Evolutionary conservation across 2,888 invertebrate genomes (phyloP).

Genomic region (Muschampia plurimacula): DNA sequence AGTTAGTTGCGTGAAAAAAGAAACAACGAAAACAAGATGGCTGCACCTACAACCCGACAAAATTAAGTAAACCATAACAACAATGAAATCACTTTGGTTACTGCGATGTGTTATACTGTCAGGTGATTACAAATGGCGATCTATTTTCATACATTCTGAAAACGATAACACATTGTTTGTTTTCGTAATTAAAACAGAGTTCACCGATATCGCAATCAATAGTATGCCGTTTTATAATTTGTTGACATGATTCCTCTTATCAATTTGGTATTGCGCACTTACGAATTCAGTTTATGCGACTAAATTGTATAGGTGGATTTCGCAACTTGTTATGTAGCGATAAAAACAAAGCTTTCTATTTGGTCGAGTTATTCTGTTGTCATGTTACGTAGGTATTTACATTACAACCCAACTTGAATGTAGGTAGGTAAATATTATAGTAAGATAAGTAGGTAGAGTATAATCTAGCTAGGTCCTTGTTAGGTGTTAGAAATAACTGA

Average conservation of each 20-base stretch:
- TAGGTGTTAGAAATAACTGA: no score
- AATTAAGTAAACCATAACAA: constrained; percentile 55
- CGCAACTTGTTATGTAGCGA: constrained; percentile 43
- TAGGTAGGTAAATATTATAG: neutral
- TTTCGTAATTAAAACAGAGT: constrained; percentile 44
- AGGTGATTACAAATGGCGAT: constrained; percentile 44
- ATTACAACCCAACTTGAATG: neutral
- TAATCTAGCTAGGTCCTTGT: neutral
- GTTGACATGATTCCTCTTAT: constrained; percentile 37
- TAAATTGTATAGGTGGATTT: constrained; percentile 40
- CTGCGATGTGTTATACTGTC: constrained; percentile 45
- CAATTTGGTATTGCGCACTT: constrained; percentile 45
- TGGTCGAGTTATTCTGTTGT: constrained; percentile 41
- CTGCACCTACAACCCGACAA: constrained; percentile 62
- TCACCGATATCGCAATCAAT: constrained; percentile 39
- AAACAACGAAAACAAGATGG: constrained; percentile 78
- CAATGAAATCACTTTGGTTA: constrained; percentile 60
- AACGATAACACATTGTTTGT: constrained; percentile 48
- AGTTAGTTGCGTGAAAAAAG: constrained; percentile 67
- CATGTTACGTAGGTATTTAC: constrained; percentile 13
- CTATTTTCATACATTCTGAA: constrained; percentile 39
- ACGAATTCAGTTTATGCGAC: constrained; percentile 41
- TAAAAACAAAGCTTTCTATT: constrained; percentile 47
- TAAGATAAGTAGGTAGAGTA: neutral
- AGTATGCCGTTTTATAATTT: constrained; percentile 33